Evolutionary conservation across 2,113 vertebrate genomes (phyloP).

Genomic region (Hystrix brachyura): DNA sequence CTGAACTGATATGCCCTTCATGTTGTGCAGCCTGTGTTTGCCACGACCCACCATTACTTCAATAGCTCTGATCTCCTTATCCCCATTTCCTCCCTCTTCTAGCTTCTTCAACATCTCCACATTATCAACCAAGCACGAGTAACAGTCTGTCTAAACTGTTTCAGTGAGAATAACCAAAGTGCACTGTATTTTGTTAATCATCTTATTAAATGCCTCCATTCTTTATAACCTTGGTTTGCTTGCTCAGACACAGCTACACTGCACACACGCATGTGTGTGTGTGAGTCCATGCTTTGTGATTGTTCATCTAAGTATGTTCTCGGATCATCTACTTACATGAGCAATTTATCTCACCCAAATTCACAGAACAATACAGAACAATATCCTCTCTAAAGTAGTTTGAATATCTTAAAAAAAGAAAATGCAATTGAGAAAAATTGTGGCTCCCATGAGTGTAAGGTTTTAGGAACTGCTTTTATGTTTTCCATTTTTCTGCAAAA

Average conservation of each 20-base stretch:
- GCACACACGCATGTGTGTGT: no score
- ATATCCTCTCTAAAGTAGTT: slow-evolving; percentile 19
- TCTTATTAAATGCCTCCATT: slow-evolving; percentile 5
- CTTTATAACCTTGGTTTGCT: background rate
- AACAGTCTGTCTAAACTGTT: background rate
- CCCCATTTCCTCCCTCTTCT: background rate
- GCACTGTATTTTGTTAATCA: slow-evolving; percentile 5
- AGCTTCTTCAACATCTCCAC: background rate
- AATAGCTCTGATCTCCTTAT: background rate
- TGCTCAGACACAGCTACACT: slow-evolving; percentile 28
- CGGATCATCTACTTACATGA: slow-evolving; percentile 43
- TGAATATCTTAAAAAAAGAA: slow-evolving; percentile 65
- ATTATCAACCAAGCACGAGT: background rate
- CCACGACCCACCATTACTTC: background rate
- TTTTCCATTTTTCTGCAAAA: slow-evolving; percentile 64
- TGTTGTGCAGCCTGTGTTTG: background rate
- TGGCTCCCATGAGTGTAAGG: slow-evolving; percentile 52
- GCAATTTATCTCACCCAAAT: slow-evolving; percentile 63
- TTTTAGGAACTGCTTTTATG: slow-evolving; percentile 66
- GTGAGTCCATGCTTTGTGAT: background rate
- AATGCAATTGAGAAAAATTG: slow-evolving; percentile 73
- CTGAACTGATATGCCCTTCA: background rate
- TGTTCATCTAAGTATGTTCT: slow-evolving; percentile 53
- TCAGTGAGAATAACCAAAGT: background rate
- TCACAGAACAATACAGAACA: slow-evolving; percentile 40